Conservation (phyloP, 2,113 vertebrate genomes). For the Cryptoleucopteryx plumbea region DNA sequence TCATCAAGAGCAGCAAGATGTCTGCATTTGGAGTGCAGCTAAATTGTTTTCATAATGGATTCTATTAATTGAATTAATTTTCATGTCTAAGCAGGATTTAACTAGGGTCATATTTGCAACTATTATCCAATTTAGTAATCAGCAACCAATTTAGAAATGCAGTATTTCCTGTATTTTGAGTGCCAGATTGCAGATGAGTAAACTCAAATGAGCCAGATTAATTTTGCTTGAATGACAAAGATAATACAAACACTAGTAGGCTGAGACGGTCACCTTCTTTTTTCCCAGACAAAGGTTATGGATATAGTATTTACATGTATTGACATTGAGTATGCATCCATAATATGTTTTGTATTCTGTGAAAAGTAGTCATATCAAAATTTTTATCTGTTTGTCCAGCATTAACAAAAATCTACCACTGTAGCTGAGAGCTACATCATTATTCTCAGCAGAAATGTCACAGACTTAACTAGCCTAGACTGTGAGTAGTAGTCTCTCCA, state of each 20-base stretch:
- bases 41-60: background rate
- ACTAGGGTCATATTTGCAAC: background rate
- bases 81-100: background rate
- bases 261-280: background rate
- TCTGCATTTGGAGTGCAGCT: background rate
- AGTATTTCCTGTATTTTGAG: background rate
- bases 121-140: background rate
- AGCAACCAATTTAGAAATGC: background rate
- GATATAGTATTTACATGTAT: background rate
- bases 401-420: background rate
- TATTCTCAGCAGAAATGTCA: background rate
- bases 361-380: background rate
- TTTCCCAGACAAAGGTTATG: background rate
- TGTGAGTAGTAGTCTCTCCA: background rate
- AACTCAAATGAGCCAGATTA: background rate
- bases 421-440: background rate
- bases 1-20: background rate
- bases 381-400: background rate
- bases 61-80: background rate
- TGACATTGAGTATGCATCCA: background rate
- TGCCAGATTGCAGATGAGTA: background rate
- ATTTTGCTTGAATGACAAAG: background rate
- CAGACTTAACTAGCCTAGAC: background rate
- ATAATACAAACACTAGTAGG: background rate
- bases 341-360: background rate